phyloP scores from a whole-genome alignment of 2,888 invertebrate species.

The Tricholauxania praeusta region DNA sequence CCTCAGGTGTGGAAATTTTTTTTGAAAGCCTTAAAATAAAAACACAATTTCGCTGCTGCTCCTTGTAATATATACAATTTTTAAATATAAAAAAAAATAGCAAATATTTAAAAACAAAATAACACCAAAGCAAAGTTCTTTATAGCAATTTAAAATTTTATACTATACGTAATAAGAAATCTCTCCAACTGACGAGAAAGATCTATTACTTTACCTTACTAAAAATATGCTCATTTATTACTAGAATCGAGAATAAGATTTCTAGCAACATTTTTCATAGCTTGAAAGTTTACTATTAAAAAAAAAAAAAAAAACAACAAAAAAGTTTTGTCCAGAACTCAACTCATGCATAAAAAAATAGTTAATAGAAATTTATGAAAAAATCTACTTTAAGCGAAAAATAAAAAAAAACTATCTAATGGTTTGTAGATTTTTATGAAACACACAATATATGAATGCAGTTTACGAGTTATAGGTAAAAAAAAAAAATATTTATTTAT shows the following conservation, averaged over 20 bases:
- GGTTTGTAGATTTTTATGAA: conserved; percentile 34
- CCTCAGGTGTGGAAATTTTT: conserved; percentile 28
- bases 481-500: no score
- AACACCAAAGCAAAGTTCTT: neutral
- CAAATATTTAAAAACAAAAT: neutral
- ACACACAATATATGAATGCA: conserved; percentile 1
- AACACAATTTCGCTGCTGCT: conserved; percentile 9
- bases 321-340: conserved; percentile 44
- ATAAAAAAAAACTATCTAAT: conserved; percentile 5
- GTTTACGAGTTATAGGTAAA: neutral
- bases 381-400: neutral
- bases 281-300: conserved; percentile 32
- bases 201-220: neutral
- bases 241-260: conserved; percentile 22
- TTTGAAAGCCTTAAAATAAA: neutral
- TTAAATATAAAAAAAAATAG: conserved; percentile 2
- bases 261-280: conserved; percentile 25
- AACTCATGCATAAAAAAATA: conserved; percentile 63
- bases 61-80: neutral
- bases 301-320: conserved; percentile 39
- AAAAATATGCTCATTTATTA: neutral
- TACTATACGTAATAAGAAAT: conserved; percentile 10
- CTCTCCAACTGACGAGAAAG: conserved; percentile 31
- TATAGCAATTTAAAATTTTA: no score
- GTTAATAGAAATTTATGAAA: neutral